Percentiles rank a stretch among this genome's conserved stretches.
phyloP scores from a whole-genome alignment of 2,888 invertebrate genomes.

The Coleophora deauratella region DNA sequence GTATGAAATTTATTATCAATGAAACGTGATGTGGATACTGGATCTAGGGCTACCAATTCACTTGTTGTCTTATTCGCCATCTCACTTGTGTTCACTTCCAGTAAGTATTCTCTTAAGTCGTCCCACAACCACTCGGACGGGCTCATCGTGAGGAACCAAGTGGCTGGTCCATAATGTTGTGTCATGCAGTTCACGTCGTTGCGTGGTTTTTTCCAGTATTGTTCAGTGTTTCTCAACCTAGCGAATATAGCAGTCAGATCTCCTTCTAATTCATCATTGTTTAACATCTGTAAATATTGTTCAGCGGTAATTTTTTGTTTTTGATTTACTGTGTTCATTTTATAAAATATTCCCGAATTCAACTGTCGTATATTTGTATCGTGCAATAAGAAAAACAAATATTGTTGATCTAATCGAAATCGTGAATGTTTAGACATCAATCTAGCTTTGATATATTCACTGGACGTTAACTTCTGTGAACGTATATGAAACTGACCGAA shows the following conservation, averaged over 20 bases:
- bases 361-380: slow-evolving; percentile 19
- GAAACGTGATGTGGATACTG: too few species aligned
- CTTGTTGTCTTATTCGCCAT: slow-evolving; percentile 21
- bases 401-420: too few species aligned
- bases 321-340: slow-evolving; percentile 20
- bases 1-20: too few species aligned
- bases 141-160: slow-evolving; percentile 20
- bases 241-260: slow-evolving; percentile 23
- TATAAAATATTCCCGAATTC: slow-evolving; percentile 23
- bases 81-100: slow-evolving; percentile 19
- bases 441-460: too few species aligned
- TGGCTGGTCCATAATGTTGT: slow-evolving; percentile 18
- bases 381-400: too few species aligned
- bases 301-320: slow-evolving; percentile 18
- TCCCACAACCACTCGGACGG: slow-evolving; percentile 21
- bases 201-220: slow-evolving; percentile 21
- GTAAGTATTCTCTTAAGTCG: slow-evolving; percentile 23
- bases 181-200: slow-evolving; percentile 23
- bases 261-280: too few species aligned
- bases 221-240: slow-evolving; percentile 23
- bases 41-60: slow-evolving; percentile 27
- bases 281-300: slow-evolving; percentile 21
- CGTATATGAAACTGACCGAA: too few species aligned
- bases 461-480: too few species aligned
- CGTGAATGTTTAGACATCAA: too few species aligned